phyloP scores from a whole-genome alignment of 2,888 invertebrate species.

The Galeruca laticollis region DNA sequence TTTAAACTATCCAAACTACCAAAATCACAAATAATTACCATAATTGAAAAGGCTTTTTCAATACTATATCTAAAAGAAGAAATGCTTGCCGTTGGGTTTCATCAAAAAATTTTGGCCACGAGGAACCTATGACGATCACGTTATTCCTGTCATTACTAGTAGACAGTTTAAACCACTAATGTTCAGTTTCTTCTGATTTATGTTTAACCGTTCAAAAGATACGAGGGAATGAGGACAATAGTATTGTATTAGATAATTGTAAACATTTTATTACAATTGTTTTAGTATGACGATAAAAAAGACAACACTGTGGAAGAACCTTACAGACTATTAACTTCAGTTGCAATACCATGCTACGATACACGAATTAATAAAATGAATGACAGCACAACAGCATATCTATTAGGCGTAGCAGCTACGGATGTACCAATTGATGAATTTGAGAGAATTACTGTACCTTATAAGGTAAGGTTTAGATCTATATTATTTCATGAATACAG shows the following conservation, averaged over 20 bases:
- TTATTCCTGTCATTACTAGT: no score
- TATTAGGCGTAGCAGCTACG: slow-evolving; percentile 96
- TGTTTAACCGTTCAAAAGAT: no score
- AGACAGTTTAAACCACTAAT: no score
- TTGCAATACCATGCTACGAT: slow-evolving; percentile 93
- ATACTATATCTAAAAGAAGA: no score
- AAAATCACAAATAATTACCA: no score
- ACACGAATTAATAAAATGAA: slow-evolving; percentile 73
- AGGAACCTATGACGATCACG: no score
- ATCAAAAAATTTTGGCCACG: no score
- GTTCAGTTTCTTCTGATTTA: no score
- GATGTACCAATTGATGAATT: slow-evolving; percentile 95
- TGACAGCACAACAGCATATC: slow-evolving; percentile 75
- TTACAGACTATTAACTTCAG: slow-evolving; percentile 86
- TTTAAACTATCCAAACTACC: no score
- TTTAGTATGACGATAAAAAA: slow-evolving; percentile 59
- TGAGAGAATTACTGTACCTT: slow-evolving; percentile 87
- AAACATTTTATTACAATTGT: slow-evolving; percentile 31
- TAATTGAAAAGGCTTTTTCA: no score
- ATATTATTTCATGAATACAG: background rate
- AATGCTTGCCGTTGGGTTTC: no score
- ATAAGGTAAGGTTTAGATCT: slow-evolving; percentile 71
- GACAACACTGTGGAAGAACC: slow-evolving; percentile 63
- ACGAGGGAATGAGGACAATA: no score
- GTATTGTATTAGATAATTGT: background rate